These are phyloP conservation scores for Lateolabrax maculatus DNA, from an alignment of 2,797 vertebrate species.

Conservation along the genomic window DNA sequence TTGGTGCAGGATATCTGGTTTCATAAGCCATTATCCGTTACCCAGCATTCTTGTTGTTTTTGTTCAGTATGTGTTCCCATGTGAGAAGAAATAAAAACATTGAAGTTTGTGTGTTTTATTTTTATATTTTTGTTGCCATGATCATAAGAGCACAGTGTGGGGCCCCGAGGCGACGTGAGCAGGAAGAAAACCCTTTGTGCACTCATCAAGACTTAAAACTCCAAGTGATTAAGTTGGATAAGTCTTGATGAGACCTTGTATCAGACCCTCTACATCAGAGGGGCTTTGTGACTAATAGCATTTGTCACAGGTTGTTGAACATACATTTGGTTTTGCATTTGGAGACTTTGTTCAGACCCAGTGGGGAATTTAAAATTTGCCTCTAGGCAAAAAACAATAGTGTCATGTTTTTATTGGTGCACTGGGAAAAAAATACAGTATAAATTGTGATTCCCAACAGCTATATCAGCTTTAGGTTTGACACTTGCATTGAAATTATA, in stretches of 20 bases:
- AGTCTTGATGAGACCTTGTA: slow-evolving; percentile 37
- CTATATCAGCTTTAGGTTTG: slow-evolving; percentile 22
- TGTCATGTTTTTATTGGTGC: slow-evolving; percentile 14
- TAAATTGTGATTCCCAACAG: slow-evolving; percentile 28
- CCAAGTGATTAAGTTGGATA: slow-evolving; percentile 10
- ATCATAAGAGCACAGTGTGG: slow-evolving; percentile 9
- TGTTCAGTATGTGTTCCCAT: slow-evolving; percentile 12
- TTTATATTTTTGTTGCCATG: neutral
- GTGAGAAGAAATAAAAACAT: slow-evolving; percentile 18
- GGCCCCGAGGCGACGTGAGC: slow-evolving; percentile 27
- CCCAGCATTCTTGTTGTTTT: slow-evolving; percentile 20
- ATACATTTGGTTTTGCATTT: slow-evolving; percentile 50
- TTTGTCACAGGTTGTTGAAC: slow-evolving; percentile 60
- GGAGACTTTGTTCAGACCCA: slow-evolving; percentile 29
- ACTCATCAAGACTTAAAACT: slow-evolving; percentile 39
- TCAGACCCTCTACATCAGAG: slow-evolving; percentile 22
- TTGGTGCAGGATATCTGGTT: slow-evolving; percentile 42
- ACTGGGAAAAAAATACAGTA: neutral
- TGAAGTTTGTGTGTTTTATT: neutral
- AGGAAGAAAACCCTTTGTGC: slow-evolving; percentile 15
- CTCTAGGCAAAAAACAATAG: slow-evolving; percentile 41
- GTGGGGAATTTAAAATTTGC: slow-evolving; percentile 43
- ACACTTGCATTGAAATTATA: slow-evolving; percentile 18
- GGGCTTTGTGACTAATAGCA: slow-evolving; percentile 41
- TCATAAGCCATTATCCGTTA: slow-evolving; percentile 25